A percentile compares a stretch with the other conserved stretches of the same genome.
phyloP scores from a whole-genome alignment of 2,797 vertebrate genomes.

The Hemitrygon akajei region DNA sequence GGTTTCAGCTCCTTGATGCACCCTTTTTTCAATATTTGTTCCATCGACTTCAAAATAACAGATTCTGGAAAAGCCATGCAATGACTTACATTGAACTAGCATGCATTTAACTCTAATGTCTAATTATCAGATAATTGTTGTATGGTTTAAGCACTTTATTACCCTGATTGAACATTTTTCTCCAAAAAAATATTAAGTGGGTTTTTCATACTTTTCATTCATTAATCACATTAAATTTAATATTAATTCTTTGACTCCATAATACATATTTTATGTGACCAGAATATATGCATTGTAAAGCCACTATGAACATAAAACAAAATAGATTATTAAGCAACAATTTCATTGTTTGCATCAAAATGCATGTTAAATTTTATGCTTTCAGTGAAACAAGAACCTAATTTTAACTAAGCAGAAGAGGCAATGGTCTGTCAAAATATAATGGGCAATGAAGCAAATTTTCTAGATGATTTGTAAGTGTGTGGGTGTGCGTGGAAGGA shows the following conservation, averaged over 20 bases:
- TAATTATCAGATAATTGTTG: not conserved
- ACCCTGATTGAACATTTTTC: not conserved
- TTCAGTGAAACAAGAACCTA: not conserved
- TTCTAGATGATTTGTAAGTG: not conserved
- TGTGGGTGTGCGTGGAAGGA: not conserved
- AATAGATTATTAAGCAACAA: not conserved
- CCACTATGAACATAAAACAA: not conserved
- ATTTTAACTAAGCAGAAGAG: not conserved
- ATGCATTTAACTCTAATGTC: too few species aligned
- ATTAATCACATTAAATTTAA: not conserved
- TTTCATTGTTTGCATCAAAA: not conserved
- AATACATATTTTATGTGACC: not conserved
- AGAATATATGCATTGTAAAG: not conserved
- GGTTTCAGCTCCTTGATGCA: too few species aligned
- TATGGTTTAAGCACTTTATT: not conserved
- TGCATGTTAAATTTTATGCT: not conserved
- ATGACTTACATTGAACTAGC: too few species aligned
- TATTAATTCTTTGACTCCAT: not conserved
- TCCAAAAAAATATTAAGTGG: not conserved
- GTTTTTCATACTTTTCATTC: not conserved
- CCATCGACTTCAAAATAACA: too few species aligned
- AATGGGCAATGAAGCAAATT: not conserved
- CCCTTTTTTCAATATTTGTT: too few species aligned
- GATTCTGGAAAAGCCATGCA: too few species aligned
- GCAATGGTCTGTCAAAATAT: conserved; percentile 6